phyloP scores from a whole-genome alignment of 2,888 invertebrate species.

The Euproctis similis region DNA sequence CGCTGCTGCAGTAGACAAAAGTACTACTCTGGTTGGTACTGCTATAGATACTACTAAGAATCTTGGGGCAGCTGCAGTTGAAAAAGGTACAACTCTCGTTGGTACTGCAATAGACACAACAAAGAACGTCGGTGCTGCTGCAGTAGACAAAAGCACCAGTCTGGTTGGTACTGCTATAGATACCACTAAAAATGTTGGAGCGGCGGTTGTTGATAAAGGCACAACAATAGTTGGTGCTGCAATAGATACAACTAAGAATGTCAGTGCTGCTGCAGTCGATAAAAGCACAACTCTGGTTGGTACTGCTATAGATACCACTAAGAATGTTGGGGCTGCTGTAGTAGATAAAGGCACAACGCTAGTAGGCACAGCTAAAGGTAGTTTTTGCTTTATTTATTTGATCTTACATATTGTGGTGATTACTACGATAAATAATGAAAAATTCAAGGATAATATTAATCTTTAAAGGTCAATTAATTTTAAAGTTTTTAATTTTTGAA shows the following conservation, averaged over 20 bases:
- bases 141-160: slow-evolving; percentile 34
- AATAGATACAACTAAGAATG: slow-evolving; percentile 18
- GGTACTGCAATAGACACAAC: slow-evolving; percentile 34
- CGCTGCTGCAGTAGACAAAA: slow-evolving; percentile 11
- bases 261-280: slow-evolving; percentile 11
- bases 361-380: slow-evolving; percentile 28
- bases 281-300: slow-evolving; percentile 11
- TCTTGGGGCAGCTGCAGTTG: slow-evolving; percentile 13
- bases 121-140: slow-evolving; percentile 35
- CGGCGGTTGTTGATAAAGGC: slow-evolving; percentile 36
- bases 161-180: slow-evolving; percentile 33
- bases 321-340: slow-evolving; percentile 14
- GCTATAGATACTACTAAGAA: not conserved
- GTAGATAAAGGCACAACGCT: slow-evolving; percentile 10
- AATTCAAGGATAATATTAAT: too few relatives aligned
- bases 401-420: too few relatives aligned
- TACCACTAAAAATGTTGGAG: slow-evolving; percentile 39
- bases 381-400: too few relatives aligned
- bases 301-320: slow-evolving; percentile 16
- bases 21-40: slow-evolving; percentile 19
- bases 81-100: slow-evolving; percentile 32
- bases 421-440: too few relatives aligned
- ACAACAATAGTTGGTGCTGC: slow-evolving; percentile 17
- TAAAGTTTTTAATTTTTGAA: too few relatives aligned
- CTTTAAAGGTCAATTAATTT: too few relatives aligned